Percentiles rank a stretch among this genome's conserved stretches.
Conservation (phyloP, 2,797 vertebrate genomes). For the Lithobates sylvaticus region DNA sequence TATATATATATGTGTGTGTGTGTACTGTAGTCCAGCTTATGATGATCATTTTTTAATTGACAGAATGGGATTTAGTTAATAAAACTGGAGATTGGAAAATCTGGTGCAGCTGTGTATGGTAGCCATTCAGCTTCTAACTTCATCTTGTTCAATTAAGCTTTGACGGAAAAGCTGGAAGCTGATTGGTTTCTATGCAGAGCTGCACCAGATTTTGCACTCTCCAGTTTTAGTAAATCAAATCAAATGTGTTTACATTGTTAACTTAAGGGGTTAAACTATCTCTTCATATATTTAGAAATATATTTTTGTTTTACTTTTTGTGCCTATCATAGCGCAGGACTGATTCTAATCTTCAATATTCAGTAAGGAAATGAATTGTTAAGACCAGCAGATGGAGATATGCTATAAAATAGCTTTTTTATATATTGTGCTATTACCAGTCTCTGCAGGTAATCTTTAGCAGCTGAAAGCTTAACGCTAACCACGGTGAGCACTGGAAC, state of each 20-base stretch:
- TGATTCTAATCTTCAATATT: conserved; percentile 34
- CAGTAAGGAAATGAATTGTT: conserved; percentile 45
- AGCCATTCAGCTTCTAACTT: no score
- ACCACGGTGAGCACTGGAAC: conserved; percentile 32
- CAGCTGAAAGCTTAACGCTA: conserved; percentile 49
- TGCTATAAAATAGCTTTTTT: conserved; percentile 52
- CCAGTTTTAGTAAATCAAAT: no score
- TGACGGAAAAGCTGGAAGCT: no score
- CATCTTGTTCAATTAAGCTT: no score
- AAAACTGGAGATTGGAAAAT: no score
- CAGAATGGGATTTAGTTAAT: no score
- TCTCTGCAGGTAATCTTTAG: conserved; percentile 54
- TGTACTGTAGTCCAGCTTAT: no score
- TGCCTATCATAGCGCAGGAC: neutral
- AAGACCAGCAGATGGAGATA: conserved; percentile 45
- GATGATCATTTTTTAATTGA: no score
- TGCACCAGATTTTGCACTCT: no score
- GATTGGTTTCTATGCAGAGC: no score
- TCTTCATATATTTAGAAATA: neutral
- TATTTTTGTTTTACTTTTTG: neutral
- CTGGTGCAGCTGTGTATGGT: no score
- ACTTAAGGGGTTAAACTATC: neutral
- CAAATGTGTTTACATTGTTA: neutral
- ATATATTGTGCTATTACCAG: conserved; percentile 47
- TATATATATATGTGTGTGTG: no score